These are phyloP conservation scores for Danaus melanippus DNA, from an alignment of 1,140 invertebrate genomes.

Conservation along the genomic window DNA sequence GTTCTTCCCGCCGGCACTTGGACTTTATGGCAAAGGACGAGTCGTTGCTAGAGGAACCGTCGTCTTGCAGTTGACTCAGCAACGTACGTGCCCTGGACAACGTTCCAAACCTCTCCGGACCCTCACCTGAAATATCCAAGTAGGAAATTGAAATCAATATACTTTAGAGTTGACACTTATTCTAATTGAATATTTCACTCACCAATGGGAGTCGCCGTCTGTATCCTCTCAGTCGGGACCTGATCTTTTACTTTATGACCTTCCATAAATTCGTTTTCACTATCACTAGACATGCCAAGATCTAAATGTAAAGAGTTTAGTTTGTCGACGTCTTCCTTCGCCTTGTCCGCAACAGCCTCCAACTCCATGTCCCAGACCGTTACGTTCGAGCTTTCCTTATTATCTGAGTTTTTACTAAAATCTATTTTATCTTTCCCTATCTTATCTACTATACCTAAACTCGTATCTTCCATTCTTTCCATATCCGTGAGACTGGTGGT, in stretches of 20 bases:
- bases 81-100: slow-evolving; percentile 56
- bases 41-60: slow-evolving; percentile 69
- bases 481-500: slow-evolving; percentile 53
- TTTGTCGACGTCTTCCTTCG: slow-evolving; percentile 58
- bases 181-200: slow-evolving; percentile 30
- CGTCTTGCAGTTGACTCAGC: slow-evolving; percentile 67
- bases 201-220: slow-evolving; percentile 45
- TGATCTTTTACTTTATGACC: slow-evolving; percentile 40
- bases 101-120: slow-evolving; percentile 51
- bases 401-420: slow-evolving; percentile 42
- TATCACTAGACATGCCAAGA: slow-evolving; percentile 70
- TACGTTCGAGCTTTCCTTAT: slow-evolving; percentile 57
- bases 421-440: slow-evolving; percentile 39
- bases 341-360: slow-evolving; percentile 67
- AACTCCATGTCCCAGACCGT: slow-evolving; percentile 75
- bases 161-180: no score
- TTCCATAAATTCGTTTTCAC: slow-evolving; percentile 60
- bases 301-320: slow-evolving; percentile 63
- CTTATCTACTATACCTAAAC: slow-evolving; percentile 40
- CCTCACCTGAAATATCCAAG: slow-evolving; percentile 44
- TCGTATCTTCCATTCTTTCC: slow-evolving; percentile 39
- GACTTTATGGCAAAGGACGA: slow-evolving; percentile 62
- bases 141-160: slow-evolving; percentile 3
- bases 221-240: slow-evolving; percentile 43
- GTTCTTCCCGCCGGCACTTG: slow-evolving; percentile 39